These are phyloP conservation scores for Megathymus violae DNA, from an alignment of 1,140 invertebrate genomes.

Conservation along the genomic window DNA sequence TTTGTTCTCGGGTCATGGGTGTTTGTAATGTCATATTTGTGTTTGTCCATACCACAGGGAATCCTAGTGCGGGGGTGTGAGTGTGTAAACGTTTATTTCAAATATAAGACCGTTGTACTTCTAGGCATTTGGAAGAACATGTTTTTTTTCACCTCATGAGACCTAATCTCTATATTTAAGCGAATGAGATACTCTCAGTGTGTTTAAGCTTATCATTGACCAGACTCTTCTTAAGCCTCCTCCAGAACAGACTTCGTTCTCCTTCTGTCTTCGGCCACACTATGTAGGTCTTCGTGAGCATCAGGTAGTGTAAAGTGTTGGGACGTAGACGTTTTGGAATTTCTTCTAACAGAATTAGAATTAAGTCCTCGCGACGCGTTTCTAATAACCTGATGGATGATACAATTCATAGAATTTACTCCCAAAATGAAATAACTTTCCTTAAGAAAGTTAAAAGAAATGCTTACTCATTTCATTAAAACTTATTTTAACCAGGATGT, in stretches of 20 bases:
- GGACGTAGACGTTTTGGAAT: slow-evolving; percentile 84
- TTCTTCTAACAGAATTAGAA: slow-evolving; percentile 86
- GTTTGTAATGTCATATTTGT: no score
- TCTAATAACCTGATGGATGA: slow-evolving; percentile 82
- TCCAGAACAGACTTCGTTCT: slow-evolving; percentile 75
- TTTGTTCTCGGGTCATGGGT: no score
- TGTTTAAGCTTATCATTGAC: slow-evolving; percentile 55
- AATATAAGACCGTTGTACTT: neutral
- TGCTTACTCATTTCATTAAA: no score
- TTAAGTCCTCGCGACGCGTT: slow-evolving; percentile 84
- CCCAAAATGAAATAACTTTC: neutral
- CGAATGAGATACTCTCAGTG: slow-evolving; percentile 60
- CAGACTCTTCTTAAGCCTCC: slow-evolving; percentile 67
- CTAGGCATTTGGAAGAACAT: neutral
- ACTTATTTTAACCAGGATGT: no score
- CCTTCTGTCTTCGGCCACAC: slow-evolving; percentile 83
- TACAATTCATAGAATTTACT: neutral
- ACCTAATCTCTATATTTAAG: slow-evolving; percentile 39
- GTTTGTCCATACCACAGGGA: no score
- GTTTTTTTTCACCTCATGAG: neutral
- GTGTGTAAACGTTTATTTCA: no score
- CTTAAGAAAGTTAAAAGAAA: no score
- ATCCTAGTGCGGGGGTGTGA: no score
- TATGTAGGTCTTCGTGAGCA: slow-evolving; percentile 87
- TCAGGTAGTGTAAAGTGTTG: slow-evolving; percentile 86